A percentile compares a stretch with the other conserved stretches of the same genome.
Evolutionary conservation across 2,888 invertebrate species (phyloP).

Genomic region (Apodemia hepburni): DNA sequence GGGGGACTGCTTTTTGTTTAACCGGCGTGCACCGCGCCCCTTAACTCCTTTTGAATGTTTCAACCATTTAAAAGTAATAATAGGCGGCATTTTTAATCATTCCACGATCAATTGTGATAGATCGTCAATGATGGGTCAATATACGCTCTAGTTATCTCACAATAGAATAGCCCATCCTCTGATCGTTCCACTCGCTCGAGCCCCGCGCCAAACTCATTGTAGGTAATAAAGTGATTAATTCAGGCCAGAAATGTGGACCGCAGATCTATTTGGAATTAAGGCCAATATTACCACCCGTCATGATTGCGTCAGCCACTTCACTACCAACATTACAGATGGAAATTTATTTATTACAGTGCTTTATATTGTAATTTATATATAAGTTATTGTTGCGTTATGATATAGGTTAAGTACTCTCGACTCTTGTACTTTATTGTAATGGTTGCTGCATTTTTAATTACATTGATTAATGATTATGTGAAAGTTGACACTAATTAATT

Average conservation of each 20-base stretch:
- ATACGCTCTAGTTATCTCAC: constrained; percentile 50
- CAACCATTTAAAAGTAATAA: neutral
- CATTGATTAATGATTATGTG: no score
- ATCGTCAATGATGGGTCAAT: constrained; percentile 42
- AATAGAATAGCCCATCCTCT: constrained; percentile 45
- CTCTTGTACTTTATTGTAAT: neutral
- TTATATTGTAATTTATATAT: neutral
- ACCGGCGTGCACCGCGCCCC: neutral
- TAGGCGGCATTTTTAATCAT: constrained; percentile 3
- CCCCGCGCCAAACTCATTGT: constrained; percentile 51
- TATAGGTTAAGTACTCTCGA: neutral
- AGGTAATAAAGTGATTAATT: constrained; percentile 74
- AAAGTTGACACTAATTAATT: no score
- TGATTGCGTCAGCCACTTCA: constrained; percentile 43
- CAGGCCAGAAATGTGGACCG: constrained; percentile 58
- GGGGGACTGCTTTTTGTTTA: neutral
- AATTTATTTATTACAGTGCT: constrained; percentile 8
- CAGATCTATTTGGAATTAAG: constrained; percentile 69
- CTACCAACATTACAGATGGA: constrained; percentile 22
- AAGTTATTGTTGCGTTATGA: neutral
- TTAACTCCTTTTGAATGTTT: neutral
- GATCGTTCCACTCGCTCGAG: constrained; percentile 48
- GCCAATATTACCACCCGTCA: constrained; percentile 44
- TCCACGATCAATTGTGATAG: constrained; percentile 5
- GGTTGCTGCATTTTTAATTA: no score